A percentile compares a stretch with the other conserved stretches of the same genome.
Conservation (phyloP, 2,113 vertebrate species). For the Cygnus atratus region DNA sequence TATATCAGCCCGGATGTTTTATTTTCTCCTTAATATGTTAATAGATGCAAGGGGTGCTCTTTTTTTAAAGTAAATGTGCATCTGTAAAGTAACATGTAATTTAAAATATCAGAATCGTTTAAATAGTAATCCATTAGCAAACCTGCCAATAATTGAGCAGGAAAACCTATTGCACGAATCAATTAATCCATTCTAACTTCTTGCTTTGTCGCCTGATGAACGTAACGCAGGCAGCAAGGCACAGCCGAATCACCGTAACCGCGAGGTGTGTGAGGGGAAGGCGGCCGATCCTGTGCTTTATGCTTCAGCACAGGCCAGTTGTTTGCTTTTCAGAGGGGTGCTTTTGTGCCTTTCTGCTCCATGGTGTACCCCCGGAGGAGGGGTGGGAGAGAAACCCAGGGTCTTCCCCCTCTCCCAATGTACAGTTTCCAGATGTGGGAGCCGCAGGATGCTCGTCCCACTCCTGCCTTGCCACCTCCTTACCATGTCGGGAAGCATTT, state of each 20-base stretch:
- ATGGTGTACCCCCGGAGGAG: not conserved
- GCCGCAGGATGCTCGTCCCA: no score
- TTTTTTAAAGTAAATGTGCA: constrained; percentile 73
- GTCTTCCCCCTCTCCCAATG: no score
- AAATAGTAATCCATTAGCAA: constrained; percentile 75
- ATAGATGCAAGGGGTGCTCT: constrained; percentile 73
- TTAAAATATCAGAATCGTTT: constrained; percentile 76
- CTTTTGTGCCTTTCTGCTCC: not conserved
- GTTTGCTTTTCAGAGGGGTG: not conserved
- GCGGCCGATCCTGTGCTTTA: not conserved
- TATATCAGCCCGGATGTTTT: constrained; percentile 76
- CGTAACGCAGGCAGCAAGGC: not conserved
- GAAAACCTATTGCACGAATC: constrained; percentile 70
- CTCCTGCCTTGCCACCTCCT: no score
- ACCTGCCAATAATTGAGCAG: constrained; percentile 77
- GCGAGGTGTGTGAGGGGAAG: not conserved
- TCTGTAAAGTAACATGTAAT: constrained; percentile 71
- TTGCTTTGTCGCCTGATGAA: constrained; percentile 1
- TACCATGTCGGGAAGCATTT: not conserved
- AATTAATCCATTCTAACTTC: constrained; percentile 71
- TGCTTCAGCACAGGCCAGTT: not conserved
- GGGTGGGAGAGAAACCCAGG: not conserved
- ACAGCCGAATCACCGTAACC: not conserved
- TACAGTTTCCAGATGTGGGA: no score
- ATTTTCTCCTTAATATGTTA: constrained; percentile 81